Percentiles rank a stretch among this genome's conserved stretches.
phyloP scores from a whole-genome alignment of 2,113 vertebrate genomes.

The Gymnorhina tibicen region DNA sequence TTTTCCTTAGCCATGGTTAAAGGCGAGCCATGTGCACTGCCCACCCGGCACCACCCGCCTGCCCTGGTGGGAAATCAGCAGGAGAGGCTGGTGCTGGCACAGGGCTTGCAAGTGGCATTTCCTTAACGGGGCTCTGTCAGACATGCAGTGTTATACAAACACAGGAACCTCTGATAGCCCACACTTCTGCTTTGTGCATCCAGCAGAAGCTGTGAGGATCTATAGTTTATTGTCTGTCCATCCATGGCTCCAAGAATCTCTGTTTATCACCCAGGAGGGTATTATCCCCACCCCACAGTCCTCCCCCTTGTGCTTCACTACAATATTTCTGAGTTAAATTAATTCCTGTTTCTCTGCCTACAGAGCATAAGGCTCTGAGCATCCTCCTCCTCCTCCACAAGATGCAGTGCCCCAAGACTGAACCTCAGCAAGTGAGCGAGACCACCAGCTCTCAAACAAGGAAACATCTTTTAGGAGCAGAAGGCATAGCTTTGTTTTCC shows the following conservation, averaged over 20 bases:
- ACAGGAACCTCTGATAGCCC: background rate
- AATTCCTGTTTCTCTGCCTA: background rate
- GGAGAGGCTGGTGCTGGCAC: background rate
- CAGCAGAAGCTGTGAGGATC: background rate
- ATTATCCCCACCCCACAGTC: background rate
- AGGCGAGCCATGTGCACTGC: background rate
- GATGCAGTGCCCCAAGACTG: background rate
- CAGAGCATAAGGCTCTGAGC: background rate
- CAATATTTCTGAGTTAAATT: background rate
- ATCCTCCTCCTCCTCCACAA: background rate
- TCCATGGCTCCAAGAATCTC: background rate
- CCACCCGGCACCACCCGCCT: rapidly evolving
- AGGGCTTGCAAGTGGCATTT: background rate
- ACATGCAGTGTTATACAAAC: background rate
- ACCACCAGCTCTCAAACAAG: background rate
- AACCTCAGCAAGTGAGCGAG: background rate
- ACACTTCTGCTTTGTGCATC: background rate
- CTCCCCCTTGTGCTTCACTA: background rate
- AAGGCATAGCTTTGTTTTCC: background rate
- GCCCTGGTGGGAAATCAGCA: background rate
- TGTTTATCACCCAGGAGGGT: background rate
- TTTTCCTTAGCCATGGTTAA: background rate
- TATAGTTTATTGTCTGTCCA: background rate
- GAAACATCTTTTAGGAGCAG: background rate
- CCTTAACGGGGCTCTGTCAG: background rate